Base-by-base conservation (phyloP, 2,113 vertebrate species). In the Acanthochromis polyacanthus region DNA sequence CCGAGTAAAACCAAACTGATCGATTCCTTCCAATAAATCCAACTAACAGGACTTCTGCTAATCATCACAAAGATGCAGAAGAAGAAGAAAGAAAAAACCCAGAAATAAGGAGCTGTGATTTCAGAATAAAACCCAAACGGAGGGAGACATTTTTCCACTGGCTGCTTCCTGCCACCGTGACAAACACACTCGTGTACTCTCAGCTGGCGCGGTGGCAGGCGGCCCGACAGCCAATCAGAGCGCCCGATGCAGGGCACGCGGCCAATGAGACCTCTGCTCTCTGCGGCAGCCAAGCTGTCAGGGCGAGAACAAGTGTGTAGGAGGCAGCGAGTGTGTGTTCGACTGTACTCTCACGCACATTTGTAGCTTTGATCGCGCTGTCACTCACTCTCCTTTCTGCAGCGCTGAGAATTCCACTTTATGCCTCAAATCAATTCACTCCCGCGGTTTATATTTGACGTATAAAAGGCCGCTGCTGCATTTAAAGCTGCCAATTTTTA, bases 251-350 rank as follows among this genome's bases (percentile, higher is more conserved):
- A 17, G 78, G 84, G 80, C 86, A 81, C 1, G 1, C 43, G 14
- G 89, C 86, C 91, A 92, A 91, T 89, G 67, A 82, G 88, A 88
- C 71, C 86, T 75, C 86, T 82, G 83, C 79, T 89, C 88, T 85
- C 67, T 32, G 48, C 65, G 30, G 61, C 81, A 86, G 87, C 83
- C 83, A 59, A 86, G 85, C 90, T 88, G 87, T 89, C 85, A 83
- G 90, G 78, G 66, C 73, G 83, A 81, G 84, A 81, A 83, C 70
- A 75, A 63, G 73, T 64, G 78, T 65, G 86, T 80, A 72, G 74
- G 81, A 66, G 80, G 83, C 30, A 55, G 64, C 12, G 14, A 38
- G 22, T 15, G 30, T 76, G 76, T 28, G 40, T 51, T 70, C 46
- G 22, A 40, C 23, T 32, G 32, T 36, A 36, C 7, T 7, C 32